A percentile compares a stretch with the other conserved stretches of the same genome.
Evolutionary conservation across 2,888 invertebrate genomes (phyloP).

Genomic region (Mallateleia sp.): DNA sequence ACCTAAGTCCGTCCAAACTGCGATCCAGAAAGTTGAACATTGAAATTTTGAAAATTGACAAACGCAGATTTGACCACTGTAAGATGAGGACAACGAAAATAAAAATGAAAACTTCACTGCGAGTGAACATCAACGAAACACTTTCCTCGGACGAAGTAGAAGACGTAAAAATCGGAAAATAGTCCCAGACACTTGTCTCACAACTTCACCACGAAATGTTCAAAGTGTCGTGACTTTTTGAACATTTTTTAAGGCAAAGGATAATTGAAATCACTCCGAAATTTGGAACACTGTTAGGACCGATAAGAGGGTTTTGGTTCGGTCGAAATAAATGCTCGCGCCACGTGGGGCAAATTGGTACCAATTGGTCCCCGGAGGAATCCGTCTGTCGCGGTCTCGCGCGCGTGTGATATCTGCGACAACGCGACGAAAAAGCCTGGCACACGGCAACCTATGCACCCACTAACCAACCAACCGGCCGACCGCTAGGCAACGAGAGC

Average conservation of each 20-base stretch:
- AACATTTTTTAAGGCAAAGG: too few species aligned
- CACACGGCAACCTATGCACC: constrained; percentile 85
- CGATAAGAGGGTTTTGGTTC: too few species aligned
- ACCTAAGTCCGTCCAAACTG: neutral
- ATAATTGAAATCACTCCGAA: too few species aligned
- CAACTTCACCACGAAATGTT: too few species aligned
- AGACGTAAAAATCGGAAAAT: neutral
- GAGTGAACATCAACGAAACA: neutral
- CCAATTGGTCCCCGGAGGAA: constrained; percentile 35
- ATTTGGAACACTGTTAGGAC: too few species aligned
- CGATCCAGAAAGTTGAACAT: neutral
- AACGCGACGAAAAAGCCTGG: constrained; percentile 78
- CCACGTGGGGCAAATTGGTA: constrained; percentile 1
- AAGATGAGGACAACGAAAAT: neutral
- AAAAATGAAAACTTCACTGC: neutral
- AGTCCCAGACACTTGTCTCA: neutral
- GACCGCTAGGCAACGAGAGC: constrained; percentile 82
- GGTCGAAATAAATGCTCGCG: too few species aligned
- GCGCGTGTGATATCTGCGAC: constrained; percentile 71
- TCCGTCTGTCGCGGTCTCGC: constrained; percentile 58
- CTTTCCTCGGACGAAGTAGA: neutral
- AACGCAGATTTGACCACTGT: neutral
- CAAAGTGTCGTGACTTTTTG: too few species aligned
- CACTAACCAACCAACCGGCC: constrained; percentile 84
- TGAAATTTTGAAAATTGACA: neutral